These are phyloP conservation scores for Lates calcarifer DNA, from an alignment of 2,113 vertebrate genomes.

Conservation along the genomic window DNA sequence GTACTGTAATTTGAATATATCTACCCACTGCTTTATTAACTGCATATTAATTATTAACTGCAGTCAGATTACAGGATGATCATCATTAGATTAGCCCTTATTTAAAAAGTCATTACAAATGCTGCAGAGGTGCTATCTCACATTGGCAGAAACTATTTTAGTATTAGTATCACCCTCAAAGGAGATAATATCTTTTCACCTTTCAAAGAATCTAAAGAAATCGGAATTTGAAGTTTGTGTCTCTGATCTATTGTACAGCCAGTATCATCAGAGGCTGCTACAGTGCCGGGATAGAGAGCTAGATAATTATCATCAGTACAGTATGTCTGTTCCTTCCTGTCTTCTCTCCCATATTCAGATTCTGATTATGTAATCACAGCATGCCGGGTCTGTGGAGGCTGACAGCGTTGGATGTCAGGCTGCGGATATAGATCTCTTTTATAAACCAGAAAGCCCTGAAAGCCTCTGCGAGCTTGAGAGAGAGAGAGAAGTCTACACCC, in stretches of 20 bases:
- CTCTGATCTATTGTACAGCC: slow-evolving; percentile 56
- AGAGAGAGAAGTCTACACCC: slow-evolving; percentile 9
- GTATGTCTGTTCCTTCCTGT: slow-evolving; percentile 58
- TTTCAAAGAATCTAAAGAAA: slow-evolving; percentile 34
- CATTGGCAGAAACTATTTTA: neutral
- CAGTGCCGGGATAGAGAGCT: slow-evolving; percentile 29
- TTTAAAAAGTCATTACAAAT: slow-evolving; percentile 37
- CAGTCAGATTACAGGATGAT: slow-evolving; percentile 28
- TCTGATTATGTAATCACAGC: slow-evolving; percentile 74
- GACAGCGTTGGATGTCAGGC: slow-evolving; percentile 70
- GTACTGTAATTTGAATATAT: slow-evolving; percentile 30
- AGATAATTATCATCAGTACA: slow-evolving; percentile 64
- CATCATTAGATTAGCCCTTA: slow-evolving; percentile 17
- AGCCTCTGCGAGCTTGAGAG: slow-evolving; percentile 36
- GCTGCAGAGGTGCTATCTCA: neutral
- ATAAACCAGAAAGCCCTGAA: slow-evolving; percentile 55
- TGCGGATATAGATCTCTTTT: slow-evolving; percentile 67
- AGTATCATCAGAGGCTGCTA: slow-evolving; percentile 45
- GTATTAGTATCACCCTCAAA: neutral
- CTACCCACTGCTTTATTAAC: slow-evolving; percentile 29
- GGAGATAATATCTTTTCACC: slow-evolving; percentile 1
- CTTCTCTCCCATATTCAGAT: slow-evolving; percentile 69
- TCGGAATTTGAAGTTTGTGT: slow-evolving; percentile 34
- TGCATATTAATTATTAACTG: slow-evolving; percentile 12
- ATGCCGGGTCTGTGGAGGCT: slow-evolving; percentile 70